Percentiles rank a stretch among this genome's conserved stretches.
Conservation (phyloP, 2,888 invertebrate species). For the Himalopsyche anomala region DNA sequence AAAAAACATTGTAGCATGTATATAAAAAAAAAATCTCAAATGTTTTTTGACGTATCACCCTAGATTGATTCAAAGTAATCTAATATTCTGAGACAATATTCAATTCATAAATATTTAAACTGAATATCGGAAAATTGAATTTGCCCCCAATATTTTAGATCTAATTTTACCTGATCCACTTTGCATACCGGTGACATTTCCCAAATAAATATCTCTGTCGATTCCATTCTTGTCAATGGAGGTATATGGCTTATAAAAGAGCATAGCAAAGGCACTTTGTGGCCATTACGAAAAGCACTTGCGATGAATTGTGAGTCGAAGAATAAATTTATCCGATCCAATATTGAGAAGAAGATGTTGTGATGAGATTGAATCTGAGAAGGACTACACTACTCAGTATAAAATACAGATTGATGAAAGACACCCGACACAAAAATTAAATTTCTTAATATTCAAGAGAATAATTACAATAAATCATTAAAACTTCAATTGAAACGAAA, state of each 20-base stretch:
- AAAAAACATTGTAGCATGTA: too few relatives aligned
- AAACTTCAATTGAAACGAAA: too few relatives aligned
- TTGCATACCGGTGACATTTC: background rate
- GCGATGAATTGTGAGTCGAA: conserved; percentile 30
- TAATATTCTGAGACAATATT: background rate
- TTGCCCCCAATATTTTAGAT: conserved; percentile 22
- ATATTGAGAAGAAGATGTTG: conserved; percentile 1
- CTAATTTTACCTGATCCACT: conserved; percentile 21
- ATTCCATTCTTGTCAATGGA: background rate
- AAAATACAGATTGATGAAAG: background rate
- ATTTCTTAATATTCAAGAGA: too few relatives aligned
- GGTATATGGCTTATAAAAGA: conserved; percentile 19
- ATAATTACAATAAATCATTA: too few relatives aligned
- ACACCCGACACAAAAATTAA: too few relatives aligned
- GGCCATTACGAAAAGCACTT: conserved; percentile 26
- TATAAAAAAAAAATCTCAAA: too few relatives aligned
- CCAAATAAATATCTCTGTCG: conserved; percentile 26
- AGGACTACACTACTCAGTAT: background rate
- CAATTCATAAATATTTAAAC: background rate
- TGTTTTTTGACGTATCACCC: too few relatives aligned
- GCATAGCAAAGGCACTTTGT: conserved; percentile 20
- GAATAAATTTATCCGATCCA: conserved; percentile 25
- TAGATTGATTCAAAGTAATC: too few relatives aligned
- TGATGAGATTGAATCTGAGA: background rate
- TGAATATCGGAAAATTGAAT: background rate